phyloP scores from a whole-genome alignment of 2,888 invertebrate species.

The Drosophila siamana region DNA sequence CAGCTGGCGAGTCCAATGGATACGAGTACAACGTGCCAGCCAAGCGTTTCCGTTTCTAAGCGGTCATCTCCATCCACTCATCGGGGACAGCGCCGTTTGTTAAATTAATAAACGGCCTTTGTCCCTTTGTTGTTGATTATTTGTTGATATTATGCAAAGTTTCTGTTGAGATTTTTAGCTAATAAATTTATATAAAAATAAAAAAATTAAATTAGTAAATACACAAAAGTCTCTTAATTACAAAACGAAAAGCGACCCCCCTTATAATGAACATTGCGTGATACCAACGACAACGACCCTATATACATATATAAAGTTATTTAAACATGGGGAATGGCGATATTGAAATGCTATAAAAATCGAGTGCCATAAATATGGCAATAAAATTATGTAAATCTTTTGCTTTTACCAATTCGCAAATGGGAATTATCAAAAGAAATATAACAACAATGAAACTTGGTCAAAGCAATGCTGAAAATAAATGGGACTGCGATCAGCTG shows the following conservation, averaged over 20 bases:
- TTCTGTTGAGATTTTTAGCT: slow-evolving; percentile 73
- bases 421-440: slow-evolving; percentile 21
- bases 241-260: background rate
- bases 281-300: background rate
- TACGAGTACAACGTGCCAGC: slow-evolving; percentile 74
- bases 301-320: background rate
- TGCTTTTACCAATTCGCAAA: slow-evolving; percentile 21
- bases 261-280: slow-evolving; percentile 18
- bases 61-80: slow-evolving; percentile 24
- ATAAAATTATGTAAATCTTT: slow-evolving; percentile 44
- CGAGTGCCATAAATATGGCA: slow-evolving; percentile 37
- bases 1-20: slow-evolving; percentile 42
- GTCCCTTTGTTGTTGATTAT: slow-evolving; percentile 70
- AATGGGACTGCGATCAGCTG: slow-evolving; percentile 23
- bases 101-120: slow-evolving; percentile 69
- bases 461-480: slow-evolving; percentile 9
- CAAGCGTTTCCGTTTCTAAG: slow-evolving; percentile 76
- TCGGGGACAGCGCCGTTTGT: slow-evolving; percentile 51
- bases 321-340: background rate
- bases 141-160: slow-evolving; percentile 78
- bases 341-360: slow-evolving; percentile 26
- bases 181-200: slow-evolving; percentile 60
- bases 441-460: slow-evolving; percentile 42
- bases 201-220: slow-evolving; percentile 46
- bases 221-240: slow-evolving; percentile 29